Percentiles rank a stretch among this genome's conserved stretches.
These are phyloP conservation scores for Callithrix jacchus DNA, from an alignment of 2,113 vertebrate genomes.

Conservation along the genomic window DNA sequence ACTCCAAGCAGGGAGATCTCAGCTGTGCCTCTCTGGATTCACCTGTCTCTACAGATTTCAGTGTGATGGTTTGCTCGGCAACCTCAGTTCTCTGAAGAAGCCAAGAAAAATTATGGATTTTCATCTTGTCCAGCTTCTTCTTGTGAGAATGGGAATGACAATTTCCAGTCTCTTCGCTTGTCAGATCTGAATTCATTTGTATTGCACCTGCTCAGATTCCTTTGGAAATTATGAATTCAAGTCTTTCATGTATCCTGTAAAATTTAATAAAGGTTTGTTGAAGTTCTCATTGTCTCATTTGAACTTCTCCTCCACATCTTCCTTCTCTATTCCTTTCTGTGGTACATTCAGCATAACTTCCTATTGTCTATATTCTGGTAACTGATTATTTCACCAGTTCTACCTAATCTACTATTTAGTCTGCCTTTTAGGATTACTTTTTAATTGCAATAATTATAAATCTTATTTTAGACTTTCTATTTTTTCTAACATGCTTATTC, in stretches of 20 bases:
- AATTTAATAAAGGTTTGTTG: neutral
- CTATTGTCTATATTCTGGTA: neutral
- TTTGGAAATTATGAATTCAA: neutral
- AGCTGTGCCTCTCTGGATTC: neutral
- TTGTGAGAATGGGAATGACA: neutral
- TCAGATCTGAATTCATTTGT: neutral
- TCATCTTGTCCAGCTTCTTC: neutral
- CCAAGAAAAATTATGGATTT: neutral
- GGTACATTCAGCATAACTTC: neutral
- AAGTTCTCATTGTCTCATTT: neutral
- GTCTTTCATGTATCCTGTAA: neutral
- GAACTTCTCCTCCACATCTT: neutral
- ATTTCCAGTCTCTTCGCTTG: neutral
- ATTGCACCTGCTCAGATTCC: neutral
- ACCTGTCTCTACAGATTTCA: neutral
- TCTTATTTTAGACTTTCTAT: neutral
- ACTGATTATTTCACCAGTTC: neutral
- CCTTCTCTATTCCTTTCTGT: neutral
- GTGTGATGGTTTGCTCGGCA: neutral
- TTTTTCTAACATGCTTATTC: neutral
- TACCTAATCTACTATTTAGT: neutral
- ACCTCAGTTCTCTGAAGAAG: neutral
- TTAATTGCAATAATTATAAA: neutral
- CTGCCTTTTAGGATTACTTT: neutral
- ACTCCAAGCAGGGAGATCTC: neutral